Base-by-base conservation (phyloP, 2,888 invertebrate genomes). In the Diogma glabrata region DNA sequence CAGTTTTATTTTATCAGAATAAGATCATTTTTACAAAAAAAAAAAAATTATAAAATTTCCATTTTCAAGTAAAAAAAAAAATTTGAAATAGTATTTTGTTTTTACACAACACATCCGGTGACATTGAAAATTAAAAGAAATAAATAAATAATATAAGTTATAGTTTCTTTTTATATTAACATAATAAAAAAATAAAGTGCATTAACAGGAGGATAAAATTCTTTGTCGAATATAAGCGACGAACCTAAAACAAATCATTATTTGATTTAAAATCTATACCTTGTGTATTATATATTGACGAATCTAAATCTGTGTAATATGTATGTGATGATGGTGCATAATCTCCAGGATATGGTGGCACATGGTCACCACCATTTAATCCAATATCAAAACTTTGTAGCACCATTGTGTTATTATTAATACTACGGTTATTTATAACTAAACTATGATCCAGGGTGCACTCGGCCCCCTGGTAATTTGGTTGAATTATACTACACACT, bases 281-380 rank as follows among this genome's bases (percentile, higher is more conserved):
- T 66, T 66, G 64, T 22, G 43, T 43, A 43, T 67, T 68, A 56
- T 67, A 68, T 60, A 67, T 66, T 60, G 67, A 68, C 49, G 67
- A 63, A 63, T 69, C 69, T 57, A 69, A 63, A 53, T 69, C 69
- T 56, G 67, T 69, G 55, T 67, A 68, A 51, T 64, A 67, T 47
- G 63, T 56, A 48, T 58, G 56, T 38, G 58, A 56, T 50, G 61
- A 57, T 53, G 64, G 56, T 47, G 63, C 59, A 57, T 63, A 69
- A 54, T 67, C 69, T 50, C 65, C 66, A 22, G 61, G 62, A 58
- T 65, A 69, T 30, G 66, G 64, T 55, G 65, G 57, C 51, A 67
- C 59, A 50, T 55, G 55, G 53, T 56, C 55, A 54, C 53, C 52
- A 51, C 51, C 52, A 55, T 54, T 55, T 36, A 55, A 54, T 47